phyloP scores from a whole-genome alignment of 1,140 invertebrate genomes.

The Onthophagus taurus region DNA sequence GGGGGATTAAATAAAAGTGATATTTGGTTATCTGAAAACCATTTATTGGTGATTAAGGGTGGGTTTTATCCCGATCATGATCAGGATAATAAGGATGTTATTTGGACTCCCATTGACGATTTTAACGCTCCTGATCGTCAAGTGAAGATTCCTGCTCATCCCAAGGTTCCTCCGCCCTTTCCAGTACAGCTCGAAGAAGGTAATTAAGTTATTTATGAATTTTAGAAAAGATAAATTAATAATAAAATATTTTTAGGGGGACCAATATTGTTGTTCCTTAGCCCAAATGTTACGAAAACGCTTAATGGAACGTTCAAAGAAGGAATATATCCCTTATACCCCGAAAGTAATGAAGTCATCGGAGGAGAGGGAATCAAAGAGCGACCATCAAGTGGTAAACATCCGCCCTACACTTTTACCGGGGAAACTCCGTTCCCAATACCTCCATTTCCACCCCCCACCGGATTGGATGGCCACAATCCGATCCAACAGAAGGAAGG shows the following conservation, averaged over 20 bases:
- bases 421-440: constrained; percentile 48
- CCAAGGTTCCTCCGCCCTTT: constrained; percentile 71
- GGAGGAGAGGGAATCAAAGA: constrained; percentile 16
- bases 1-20: constrained; percentile 75
- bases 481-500: constrained; percentile 38
- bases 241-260: no score
- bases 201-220: no score
- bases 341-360: constrained; percentile 34
- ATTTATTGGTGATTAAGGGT: constrained; percentile 72
- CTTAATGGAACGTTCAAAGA: constrained; percentile 46
- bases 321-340: constrained; percentile 43
- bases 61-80: constrained; percentile 51
- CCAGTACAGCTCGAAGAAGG: constrained; percentile 72
- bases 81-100: constrained; percentile 22
- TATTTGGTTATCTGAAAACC: constrained; percentile 83
- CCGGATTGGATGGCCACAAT: constrained; percentile 22
- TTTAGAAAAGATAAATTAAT: no score
- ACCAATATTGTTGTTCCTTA: constrained; percentile 64
- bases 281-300: constrained; percentile 51
- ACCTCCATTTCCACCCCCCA: constrained; percentile 44
- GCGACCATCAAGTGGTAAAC: constrained; percentile 37
- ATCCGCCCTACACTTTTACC: constrained; percentile 51
- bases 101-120: constrained; percentile 72
- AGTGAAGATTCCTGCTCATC: constrained; percentile 51
- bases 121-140: constrained; percentile 69